Percentiles rank a stretch among this genome's conserved stretches.
phyloP scores from a whole-genome alignment of 2,797 vertebrate genomes.

The Aplochiton taeniatus region DNA sequence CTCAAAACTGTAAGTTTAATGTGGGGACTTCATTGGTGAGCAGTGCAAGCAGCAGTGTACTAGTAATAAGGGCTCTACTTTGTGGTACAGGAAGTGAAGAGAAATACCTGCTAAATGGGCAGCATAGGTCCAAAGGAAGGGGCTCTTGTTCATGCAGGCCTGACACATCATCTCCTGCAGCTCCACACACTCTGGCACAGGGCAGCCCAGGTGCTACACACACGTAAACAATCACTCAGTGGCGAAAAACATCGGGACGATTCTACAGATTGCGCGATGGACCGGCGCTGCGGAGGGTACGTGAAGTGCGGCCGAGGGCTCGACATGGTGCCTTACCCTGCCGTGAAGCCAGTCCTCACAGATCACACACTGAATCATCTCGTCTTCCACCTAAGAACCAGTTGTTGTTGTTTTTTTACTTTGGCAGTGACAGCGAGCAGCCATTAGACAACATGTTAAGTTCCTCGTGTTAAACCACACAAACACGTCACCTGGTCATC shows the following conservation, averaged over 20 bases:
- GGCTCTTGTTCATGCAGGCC: slow-evolving; percentile 85
- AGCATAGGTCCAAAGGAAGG: slow-evolving; percentile 88
- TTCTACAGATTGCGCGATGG: too few relatives aligned
- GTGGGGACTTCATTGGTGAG: too few relatives aligned
- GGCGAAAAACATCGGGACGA: too few relatives aligned
- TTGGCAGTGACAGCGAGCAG: not conserved
- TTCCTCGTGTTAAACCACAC: not conserved
- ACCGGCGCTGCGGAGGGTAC: too few relatives aligned
- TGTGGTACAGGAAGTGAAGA: too few relatives aligned
- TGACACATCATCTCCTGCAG: slow-evolving; percentile 97
- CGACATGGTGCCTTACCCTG: slow-evolving; percentile 81
- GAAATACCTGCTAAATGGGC: slow-evolving; percentile 81
- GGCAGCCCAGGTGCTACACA: slow-evolving; percentile 86
- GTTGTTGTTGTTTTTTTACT: not conserved
- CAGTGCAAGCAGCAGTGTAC: too few relatives aligned
- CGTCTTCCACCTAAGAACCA: slow-evolving; percentile 86
- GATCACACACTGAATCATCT: slow-evolving; percentile 97
- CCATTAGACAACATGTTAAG: not conserved
- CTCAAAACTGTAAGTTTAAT: too few relatives aligned
- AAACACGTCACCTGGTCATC: slow-evolving; percentile 87
- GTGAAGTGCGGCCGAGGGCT: too few relatives aligned
- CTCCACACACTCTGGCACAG: slow-evolving; percentile 87
- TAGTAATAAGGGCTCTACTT: too few relatives aligned
- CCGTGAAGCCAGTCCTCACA: slow-evolving; percentile 99
- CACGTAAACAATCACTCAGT: too few relatives aligned